Evolutionary conservation across 2,888 invertebrate genomes (phyloP).

Genomic region (Melanargia galathea): DNA sequence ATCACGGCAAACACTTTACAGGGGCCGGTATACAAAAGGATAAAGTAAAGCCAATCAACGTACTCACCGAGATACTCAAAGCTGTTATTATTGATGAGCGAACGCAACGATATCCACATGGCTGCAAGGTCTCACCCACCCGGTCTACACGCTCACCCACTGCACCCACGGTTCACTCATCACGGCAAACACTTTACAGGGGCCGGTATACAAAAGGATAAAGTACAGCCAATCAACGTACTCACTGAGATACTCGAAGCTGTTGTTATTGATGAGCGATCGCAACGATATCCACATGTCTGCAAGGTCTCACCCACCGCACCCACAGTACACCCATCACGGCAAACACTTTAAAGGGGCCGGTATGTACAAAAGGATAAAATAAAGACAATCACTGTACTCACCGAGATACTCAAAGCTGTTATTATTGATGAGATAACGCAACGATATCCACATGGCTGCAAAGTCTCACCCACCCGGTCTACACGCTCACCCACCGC

Average conservation of each 20-base stretch:
- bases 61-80: conserved; percentile 19
- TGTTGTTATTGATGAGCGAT: conserved; percentile 38
- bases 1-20: no score
- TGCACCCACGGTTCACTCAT: conserved; percentile 5
- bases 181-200: no score
- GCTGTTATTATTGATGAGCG: conserved; percentile 36
- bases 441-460: conserved; percentile 41
- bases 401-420: conserved; percentile 21
- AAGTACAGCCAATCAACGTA: background rate
- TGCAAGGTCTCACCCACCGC: conserved; percentile 38
- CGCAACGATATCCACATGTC: conserved; percentile 41
- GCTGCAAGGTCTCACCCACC: conserved; percentile 40
- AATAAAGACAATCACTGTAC: background rate
- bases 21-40: no score
- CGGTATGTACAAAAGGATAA: no score
- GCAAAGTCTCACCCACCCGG: conserved; percentile 41
- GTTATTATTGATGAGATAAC: conserved; percentile 39
- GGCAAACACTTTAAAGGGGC: no score
- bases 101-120: conserved; percentile 41
- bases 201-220: no score
- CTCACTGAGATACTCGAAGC: conserved; percentile 20
- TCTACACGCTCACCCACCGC: background rate
- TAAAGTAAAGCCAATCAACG: background rate
- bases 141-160: background rate
- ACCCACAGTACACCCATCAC: conserved; percentile 11